phyloP scores from a whole-genome alignment of 2,888 invertebrate genomes.

The Sphaerophoria rueppellii region DNA sequence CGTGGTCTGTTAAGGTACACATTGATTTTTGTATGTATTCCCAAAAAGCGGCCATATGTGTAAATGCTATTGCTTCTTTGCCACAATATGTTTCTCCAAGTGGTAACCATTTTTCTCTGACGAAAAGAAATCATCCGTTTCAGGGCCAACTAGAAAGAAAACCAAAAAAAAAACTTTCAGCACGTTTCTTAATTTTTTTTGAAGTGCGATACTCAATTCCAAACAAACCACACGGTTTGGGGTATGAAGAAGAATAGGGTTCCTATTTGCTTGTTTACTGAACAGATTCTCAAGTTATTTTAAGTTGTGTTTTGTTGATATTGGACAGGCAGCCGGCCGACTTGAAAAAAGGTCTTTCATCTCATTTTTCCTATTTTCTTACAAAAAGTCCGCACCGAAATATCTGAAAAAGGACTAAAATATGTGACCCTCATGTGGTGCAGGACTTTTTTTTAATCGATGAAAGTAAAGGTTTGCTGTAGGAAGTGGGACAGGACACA shows the following conservation, averaged over 20 bases:
- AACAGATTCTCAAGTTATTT: conserved; percentile 22
- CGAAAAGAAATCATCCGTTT: neutral
- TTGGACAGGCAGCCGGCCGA: neutral
- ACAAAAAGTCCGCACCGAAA: neutral
- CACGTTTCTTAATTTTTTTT: conserved; percentile 32
- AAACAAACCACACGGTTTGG: conserved; percentile 38
- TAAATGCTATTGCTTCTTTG: no score
- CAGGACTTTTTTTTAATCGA: conserved; percentile 17
- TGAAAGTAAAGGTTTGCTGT: conserved; percentile 33
- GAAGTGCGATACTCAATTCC: conserved; percentile 4
- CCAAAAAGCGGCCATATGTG: no score
- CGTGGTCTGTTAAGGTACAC: no score
- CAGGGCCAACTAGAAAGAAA: neutral
- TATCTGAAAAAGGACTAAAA: neutral
- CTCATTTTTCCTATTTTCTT: neutral
- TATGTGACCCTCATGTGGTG: neutral
- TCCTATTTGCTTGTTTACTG: conserved; percentile 21
- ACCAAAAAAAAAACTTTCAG: conserved; percentile 33
- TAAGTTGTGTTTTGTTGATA: neutral
- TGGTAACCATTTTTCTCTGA: neutral
- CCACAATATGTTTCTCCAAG: neutral
- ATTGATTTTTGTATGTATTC: no score
- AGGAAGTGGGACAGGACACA: conserved; percentile 30
- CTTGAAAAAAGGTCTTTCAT: conserved; percentile 1
- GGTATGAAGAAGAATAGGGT: conserved; percentile 8